Evolutionary conservation across 2,797 vertebrate genomes (phyloP).

Genomic region (Huso huso): DNA sequence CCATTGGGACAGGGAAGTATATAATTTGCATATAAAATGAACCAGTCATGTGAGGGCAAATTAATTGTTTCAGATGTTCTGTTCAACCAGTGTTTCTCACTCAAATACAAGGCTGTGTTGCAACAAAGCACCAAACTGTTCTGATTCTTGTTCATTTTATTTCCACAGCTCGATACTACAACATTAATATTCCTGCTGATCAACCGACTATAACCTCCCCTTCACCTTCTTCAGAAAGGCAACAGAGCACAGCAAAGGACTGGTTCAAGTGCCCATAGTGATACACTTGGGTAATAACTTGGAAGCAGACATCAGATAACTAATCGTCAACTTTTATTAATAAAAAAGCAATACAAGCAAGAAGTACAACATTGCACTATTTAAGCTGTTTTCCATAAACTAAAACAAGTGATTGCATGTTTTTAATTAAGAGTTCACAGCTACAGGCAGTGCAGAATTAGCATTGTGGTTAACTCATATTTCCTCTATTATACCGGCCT

Average conservation of each 20-base stretch:
- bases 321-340: conserved; percentile 68
- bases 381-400: conserved; percentile 1
- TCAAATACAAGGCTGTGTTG: too few relatives aligned
- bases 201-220: conserved; percentile 53
- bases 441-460: conserved; percentile 1
- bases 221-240: conserved; percentile 35
- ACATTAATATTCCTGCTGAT: conserved; percentile 57
- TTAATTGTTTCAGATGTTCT: too few relatives aligned
- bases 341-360: conserved; percentile 60
- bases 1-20: too few relatives aligned
- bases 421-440: conserved; percentile 28
- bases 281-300: neutral
- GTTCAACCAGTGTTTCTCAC: too few relatives aligned
- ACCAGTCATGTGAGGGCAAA: too few relatives aligned
- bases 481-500: conserved; percentile 80
- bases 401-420: neutral
- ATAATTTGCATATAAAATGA: too few relatives aligned
- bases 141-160: conserved; percentile 6
- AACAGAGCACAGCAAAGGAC: conserved; percentile 59
- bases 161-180: conserved; percentile 76
- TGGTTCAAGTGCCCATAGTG: conserved; percentile 76
- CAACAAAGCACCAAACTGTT: too few relatives aligned
- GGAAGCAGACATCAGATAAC: neutral
- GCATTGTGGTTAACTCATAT: conserved; percentile 40
- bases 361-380: conserved; percentile 32